Evolutionary conservation across 2,113 vertebrate genomes (phyloP).

Genomic region (Emydocephalus ijimae): DNA sequence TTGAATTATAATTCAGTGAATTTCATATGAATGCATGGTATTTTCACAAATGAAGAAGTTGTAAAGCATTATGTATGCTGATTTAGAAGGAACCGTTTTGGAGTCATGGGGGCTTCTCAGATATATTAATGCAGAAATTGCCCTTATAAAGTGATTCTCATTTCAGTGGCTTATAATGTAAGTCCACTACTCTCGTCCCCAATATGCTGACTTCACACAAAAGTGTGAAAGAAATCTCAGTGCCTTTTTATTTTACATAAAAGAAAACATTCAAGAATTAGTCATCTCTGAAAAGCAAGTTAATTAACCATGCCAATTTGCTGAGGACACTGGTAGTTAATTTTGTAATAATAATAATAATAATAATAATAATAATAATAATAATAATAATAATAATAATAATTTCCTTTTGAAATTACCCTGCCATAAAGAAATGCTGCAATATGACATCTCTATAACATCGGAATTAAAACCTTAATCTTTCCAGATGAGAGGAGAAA

Average conservation of each 20-base stretch:
- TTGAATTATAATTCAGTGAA: neutral
- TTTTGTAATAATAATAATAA: neutral
- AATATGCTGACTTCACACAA: neutral
- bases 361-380: too few relatives aligned
- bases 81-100: neutral
- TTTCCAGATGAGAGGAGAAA: neutral
- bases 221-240: neutral
- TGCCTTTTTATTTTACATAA: neutral
- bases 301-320: neutral
- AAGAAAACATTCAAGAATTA: constrained; percentile 4
- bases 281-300: neutral
- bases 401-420: neutral
- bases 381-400: too few relatives aligned
- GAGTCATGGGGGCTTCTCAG: neutral
- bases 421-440: constrained; percentile 47
- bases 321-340: neutral
- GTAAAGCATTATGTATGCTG: neutral
- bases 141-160: neutral
- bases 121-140: neutral
- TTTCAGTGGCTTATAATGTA: neutral
- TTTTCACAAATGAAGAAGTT: neutral
- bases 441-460: constrained; percentile 14
- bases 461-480: neutral
- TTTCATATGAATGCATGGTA: neutral
- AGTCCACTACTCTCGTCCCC: neutral